Evolutionary conservation across 2,797 vertebrate species (phyloP), one percentile per base, ranked within the genome.

Genomic region (Distichodus sexfasciatus): DNA sequence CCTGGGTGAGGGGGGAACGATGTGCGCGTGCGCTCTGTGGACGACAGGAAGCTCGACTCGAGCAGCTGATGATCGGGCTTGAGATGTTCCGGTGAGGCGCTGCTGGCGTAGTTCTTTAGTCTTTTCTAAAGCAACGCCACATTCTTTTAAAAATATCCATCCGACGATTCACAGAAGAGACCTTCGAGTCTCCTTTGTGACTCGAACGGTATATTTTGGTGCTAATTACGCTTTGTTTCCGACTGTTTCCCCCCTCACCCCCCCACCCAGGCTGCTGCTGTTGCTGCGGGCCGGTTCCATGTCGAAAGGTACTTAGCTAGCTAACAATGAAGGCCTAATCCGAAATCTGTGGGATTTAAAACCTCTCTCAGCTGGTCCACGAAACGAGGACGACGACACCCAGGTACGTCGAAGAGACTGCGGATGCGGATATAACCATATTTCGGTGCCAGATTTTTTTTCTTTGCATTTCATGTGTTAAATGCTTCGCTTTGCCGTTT

Each of bases 291-390:
- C 76, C 79, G 71, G 76, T 54, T 68, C 53, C 46, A 46, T 71
- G 74, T 67, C 60, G 57, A 60, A 51, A 24, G 57, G 41, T 57
- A 65, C 26, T n/a, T 53, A 68, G 69, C 65, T 60, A 28, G 33
- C 58, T 78, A 78, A 81, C 79, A 81, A 81, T 81, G 79, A 81
- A 76, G 79, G 79, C 79, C 79, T 81, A 81, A 75, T 51, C 72
- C 72, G 60, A 57, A 40, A 48, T 63, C 76, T 17, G 64, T 54
- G 74, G 79, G 74, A 70, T 78, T 81, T 75, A 74, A n/a, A 78
- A 76, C 38, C 71, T 80, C 60, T 46, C 38, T 50, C 50, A 48
- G 47, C 74, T 69, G 64, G 46, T 61, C 36, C 28, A 41, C 10
- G 15, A 65, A 47, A 55, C 44, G 9, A 47, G 61, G 69, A 72